Percentiles rank a stretch among this genome's conserved stretches.
Evolutionary conservation across 2,113 vertebrate species (phyloP).

Genomic region (Verasper variegatus): DNA sequence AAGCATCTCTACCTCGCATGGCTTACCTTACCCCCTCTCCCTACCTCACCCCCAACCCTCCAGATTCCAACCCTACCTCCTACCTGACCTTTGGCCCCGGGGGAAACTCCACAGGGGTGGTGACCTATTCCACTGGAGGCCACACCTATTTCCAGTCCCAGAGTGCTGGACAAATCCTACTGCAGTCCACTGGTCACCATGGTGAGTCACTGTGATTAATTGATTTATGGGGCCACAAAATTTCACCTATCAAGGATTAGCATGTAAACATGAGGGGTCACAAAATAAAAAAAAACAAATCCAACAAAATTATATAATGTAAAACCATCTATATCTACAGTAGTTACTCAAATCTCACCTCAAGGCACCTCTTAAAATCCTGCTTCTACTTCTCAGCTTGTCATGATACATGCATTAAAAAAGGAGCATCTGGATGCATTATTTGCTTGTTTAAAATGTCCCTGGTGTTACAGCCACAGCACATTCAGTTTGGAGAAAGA

Average conservation of each 20-base stretch:
- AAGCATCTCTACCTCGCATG: constrained; percentile 75
- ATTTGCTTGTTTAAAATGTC: no score
- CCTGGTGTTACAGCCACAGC: no score
- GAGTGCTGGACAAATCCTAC: constrained; percentile 73
- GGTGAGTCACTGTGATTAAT: constrained; percentile 53
- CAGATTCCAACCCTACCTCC: constrained; percentile 70
- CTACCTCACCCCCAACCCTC: constrained; percentile 77
- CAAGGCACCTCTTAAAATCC: no score
- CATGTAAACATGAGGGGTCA: not conserved
- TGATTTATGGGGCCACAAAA: not conserved
- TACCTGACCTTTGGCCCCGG: constrained; percentile 79
- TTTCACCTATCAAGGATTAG: no score
- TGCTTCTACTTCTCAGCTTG: no score
- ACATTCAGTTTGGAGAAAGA: no score
- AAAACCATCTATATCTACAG: no score
- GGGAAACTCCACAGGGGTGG: constrained; percentile 63
- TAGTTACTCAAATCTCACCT: no score
- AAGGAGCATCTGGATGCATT: no score
- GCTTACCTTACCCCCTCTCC: constrained; percentile 80
- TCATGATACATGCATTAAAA: no score
- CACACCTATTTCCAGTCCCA: constrained; percentile 80
- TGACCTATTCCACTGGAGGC: constrained; percentile 73
- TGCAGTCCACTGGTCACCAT: constrained; percentile 76
- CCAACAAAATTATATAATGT: no score
- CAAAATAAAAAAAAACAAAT: no score